These are phyloP conservation scores for Mesoligia furuncula DNA, from an alignment of 2,888 invertebrate genomes.

Conservation along the genomic window DNA sequence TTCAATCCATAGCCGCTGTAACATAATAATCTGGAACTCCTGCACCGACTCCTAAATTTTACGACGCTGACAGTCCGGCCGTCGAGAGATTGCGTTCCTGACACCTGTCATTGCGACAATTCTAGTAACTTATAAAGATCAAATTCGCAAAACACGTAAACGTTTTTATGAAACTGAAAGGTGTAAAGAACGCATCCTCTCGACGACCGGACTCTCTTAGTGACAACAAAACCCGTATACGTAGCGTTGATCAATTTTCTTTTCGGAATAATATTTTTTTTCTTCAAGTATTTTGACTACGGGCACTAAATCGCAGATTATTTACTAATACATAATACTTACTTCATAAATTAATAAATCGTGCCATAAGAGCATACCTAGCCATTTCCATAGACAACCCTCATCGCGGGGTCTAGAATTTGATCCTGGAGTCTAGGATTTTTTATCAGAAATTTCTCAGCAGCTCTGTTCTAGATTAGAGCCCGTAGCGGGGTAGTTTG, in stretches of 20 bases:
- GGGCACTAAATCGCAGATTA: background rate
- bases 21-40: slow-evolving; percentile 8
- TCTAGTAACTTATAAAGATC: background rate
- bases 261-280: background rate
- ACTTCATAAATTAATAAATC: background rate
- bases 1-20: slow-evolving; percentile 18
- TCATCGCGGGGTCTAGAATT: background rate
- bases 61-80: background rate
- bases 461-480: background rate
- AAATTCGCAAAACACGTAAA: background rate
- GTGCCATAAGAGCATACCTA: background rate
- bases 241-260: background rate
- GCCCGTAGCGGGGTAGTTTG: background rate
- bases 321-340: background rate
- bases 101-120: background rate
- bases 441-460: background rate
- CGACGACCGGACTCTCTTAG: background rate
- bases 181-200: background rate
- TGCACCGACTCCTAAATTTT: background rate
- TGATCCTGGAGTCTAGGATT: too few relatives aligned
- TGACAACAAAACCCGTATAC: background rate
- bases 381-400: background rate
- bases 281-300: background rate
- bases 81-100: background rate
- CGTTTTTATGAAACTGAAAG: background rate